These are phyloP conservation scores for Melipona bicolor DNA, from an alignment of 2,888 invertebrate species.

Conservation along the genomic window DNA sequence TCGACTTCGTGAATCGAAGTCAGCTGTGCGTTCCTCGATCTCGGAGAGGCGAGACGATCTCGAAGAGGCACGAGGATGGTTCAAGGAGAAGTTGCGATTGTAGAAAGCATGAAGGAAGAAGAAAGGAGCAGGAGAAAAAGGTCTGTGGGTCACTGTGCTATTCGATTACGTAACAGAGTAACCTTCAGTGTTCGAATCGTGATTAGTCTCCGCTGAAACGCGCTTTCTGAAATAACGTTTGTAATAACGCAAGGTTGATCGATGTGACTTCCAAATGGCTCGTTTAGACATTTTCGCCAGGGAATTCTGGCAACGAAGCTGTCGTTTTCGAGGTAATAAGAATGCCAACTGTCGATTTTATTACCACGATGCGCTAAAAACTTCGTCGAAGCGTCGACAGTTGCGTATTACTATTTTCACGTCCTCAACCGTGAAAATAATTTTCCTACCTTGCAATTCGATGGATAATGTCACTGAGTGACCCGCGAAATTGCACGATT, in stretches of 20 bases:
- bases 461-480: neutral
- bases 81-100: conserved; percentile 64
- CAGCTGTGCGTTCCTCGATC: conserved; percentile 1
- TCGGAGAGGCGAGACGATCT: conserved; percentile 23
- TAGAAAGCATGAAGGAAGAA: conserved; percentile 55
- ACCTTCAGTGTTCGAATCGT: conserved; percentile 46
- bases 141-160: conserved; percentile 77
- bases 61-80: conserved; percentile 50
- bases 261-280: neutral
- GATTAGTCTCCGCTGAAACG: neutral
- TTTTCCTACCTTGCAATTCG: neutral
- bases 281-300: neutral
- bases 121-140: conserved; percentile 63
- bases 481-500: neutral
- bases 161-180: conserved; percentile 52
- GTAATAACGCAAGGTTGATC: neutral
- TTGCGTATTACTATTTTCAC: neutral
- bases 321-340: neutral
- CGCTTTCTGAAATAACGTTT: neutral
- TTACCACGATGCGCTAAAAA: neutral
- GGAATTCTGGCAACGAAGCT: neutral
- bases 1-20: neutral
- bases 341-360: neutral
- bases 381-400: too few species aligned
- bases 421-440: neutral